Evolutionary conservation across 30 jellyfish, hydroid and myxozoan species (phyloP).

Genomic region (Pseudorhiza aurosa): DNA sequence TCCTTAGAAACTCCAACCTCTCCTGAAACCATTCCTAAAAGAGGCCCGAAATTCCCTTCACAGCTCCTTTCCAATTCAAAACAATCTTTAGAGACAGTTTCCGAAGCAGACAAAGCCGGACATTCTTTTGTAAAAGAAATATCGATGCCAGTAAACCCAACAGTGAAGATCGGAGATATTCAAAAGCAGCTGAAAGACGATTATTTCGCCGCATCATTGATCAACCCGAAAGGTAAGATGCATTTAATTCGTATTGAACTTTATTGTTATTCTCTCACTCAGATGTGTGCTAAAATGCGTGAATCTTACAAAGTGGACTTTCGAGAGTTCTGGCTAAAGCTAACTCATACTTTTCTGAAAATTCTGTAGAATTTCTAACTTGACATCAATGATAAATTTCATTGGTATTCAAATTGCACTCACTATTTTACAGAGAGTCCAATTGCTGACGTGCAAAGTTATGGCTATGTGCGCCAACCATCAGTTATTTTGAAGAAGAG

Average conservation of each 20-base stretch:
- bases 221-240: neutral
- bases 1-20: slow-evolving; percentile 9
- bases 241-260: no score
- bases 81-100: neutral
- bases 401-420: no score
- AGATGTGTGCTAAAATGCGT: no score
- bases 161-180: neutral
- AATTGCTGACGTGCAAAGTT: slow-evolving; percentile 50
- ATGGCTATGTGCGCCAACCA: slow-evolving; percentile 4
- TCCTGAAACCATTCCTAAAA: neutral
- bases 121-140: no score
- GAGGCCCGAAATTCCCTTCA: slow-evolving; percentile 4
- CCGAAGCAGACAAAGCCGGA: no score
- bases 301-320: no score
- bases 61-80: neutral
- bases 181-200: neutral
- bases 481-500: neutral
- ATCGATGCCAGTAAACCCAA: no score
- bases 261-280: no score
- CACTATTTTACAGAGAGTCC: neutral
- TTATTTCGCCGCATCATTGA: neutral
- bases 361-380: no score
- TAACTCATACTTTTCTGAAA: no score
- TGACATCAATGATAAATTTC: no score
- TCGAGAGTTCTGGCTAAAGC: no score